Base-by-base conservation (phyloP, 2,888 invertebrate species). In the Ferrisia virgata region DNA sequence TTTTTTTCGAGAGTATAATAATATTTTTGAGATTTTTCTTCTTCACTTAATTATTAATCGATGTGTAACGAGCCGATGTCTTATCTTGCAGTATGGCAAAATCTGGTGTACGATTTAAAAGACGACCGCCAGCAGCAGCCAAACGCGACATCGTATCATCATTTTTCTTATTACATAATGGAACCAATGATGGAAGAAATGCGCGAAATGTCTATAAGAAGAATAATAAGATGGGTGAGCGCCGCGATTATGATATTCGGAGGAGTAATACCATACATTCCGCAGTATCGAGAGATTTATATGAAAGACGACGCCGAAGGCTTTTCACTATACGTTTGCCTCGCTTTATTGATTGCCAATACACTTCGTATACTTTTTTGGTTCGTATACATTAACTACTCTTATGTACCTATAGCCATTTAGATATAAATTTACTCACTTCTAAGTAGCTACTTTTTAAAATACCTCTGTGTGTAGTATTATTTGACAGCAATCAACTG, bases 291-390 rank as follows among this genome's bases (percentile, higher is more conserved):
- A 87, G 97, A 99, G 90, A 99, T 99, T 85, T 94, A 92, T 88
- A 92, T 91, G 87, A 94, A 95, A 43, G 94, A 95, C 89, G 97
- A 98, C 91, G 94, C 97, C 18, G 97, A 98, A 87, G 99, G 99
- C 13, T 99, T 99, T 90, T 99, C 99, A 0, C 90, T 97, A 78
- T 96, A 96, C 89, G 99, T 99, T 82, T 99, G 99, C 89, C 91
- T 99, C 87, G 95, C 97, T 31, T 92, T 99, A 84, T 91, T 99
- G 79, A 92, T 98, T 88, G 99, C 99, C 85, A 99, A 99, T 89
- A 98, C 96, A 84, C 91, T 99, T 86, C 93, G 99, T 88, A 98
- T 99, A 88, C 91, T 98, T 87, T 99, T 99, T 91, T 99, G 99
- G 99, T 99, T 39, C 31, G 82, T 76, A 69, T 82, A 18, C 40